phyloP scores from a whole-genome alignment of 2,113 vertebrate species.

The Macaca nemestrina region DNA sequence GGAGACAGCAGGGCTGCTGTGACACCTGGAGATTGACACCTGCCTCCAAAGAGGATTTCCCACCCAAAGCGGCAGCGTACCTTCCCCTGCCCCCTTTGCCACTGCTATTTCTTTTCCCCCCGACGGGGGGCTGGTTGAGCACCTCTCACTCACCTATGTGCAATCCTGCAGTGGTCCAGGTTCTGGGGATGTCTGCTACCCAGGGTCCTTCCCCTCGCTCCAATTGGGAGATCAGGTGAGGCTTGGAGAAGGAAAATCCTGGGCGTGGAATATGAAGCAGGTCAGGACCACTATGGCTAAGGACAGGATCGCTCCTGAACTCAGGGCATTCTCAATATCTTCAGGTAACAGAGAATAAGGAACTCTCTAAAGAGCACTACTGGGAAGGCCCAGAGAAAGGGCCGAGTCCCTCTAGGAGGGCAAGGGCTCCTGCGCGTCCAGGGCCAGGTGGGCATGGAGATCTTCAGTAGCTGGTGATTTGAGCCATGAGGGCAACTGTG shows the following conservation, averaged over 20 bases:
- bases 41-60: not conserved
- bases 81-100: not conserved
- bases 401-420: not conserved
- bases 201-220: conserved; percentile 35
- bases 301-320: not conserved
- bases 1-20: not conserved
- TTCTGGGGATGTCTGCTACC: not conserved
- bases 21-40: not conserved
- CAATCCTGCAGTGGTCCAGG: not conserved
- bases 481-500: not conserved
- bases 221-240: conserved; percentile 54
- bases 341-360: not conserved
- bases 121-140: not conserved
- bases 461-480: not conserved
- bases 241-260: conserved; percentile 55
- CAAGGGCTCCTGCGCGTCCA: not conserved
- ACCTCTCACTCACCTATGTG: conserved; percentile 4
- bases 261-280: not conserved
- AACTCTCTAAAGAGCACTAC: not conserved
- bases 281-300: not conserved
- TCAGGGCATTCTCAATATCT: not conserved
- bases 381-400: not conserved
- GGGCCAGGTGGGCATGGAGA: not conserved
- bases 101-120: not conserved
- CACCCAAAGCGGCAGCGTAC: not conserved